Base-by-base conservation (phyloP, 2,888 invertebrate species). In the Criorhina ranunculi region DNA sequence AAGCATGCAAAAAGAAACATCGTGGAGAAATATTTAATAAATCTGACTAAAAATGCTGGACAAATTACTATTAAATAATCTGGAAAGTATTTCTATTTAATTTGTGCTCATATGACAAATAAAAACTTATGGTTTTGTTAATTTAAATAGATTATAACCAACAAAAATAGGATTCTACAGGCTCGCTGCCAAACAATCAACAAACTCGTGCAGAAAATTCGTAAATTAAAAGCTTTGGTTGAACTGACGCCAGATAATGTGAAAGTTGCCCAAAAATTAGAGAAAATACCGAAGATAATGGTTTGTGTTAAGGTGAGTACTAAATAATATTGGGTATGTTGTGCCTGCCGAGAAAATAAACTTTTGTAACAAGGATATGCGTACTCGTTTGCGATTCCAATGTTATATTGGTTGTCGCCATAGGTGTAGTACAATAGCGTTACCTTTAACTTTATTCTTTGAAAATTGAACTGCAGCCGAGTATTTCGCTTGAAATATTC, bases 61-160 rank as follows among this genome's bases (percentile, higher is more conserved):
- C 77, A 91, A 90, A 89, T 72, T 90, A 19, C 78, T 89, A 80
- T 90, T 91, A 67, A 91, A 91, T 59, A 91, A 91, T 87, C 89
- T 91, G 89, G 91, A 89, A 88, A 87, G 87, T 87, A 59, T 19
- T 5, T 9, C 7, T 3, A 2, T 5, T 9, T 8, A 17, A n/a
- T 7, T 6, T 24, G 0, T 7, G 44, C 19, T 0, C 9, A 35
- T 24, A 53, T 19, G 1, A 17, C 7, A 67, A 49, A 73, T n/a
- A 46, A 11, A 44, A 24, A 60, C n/a, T 66, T 3, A 24, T 62
- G 11, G n/a, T 35, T 66, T 8, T 8, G 17, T 4, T 12, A 0
- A 33, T 29, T 57, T 31, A 53, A 11, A n/a, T 19, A 91, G 91
- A 88, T 91, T 5, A 88, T 91, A 69, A 88, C 89, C 86, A 90